A percentile compares a stretch with the other conserved stretches of the same genome.
Evolutionary conservation across 2,888 invertebrate genomes (phyloP).

Genomic region (Laspeyria flexula): DNA sequence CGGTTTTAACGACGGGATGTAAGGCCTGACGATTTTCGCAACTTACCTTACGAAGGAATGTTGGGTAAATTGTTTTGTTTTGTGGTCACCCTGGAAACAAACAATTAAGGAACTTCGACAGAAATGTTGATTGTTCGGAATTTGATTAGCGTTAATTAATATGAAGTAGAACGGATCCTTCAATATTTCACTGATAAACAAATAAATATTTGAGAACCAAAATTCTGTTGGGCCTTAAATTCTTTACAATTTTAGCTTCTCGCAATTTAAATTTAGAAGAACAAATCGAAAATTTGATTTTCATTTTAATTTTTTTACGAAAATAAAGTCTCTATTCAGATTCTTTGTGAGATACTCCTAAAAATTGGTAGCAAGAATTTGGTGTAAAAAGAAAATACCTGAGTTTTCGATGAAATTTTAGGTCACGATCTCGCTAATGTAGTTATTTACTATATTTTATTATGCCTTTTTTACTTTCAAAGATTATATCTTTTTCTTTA

Average conservation of each 20-base stretch:
- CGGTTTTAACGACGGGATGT: constrained; percentile 38
- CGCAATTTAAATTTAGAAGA: too few relatives aligned
- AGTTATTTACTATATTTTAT: neutral
- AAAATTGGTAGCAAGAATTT: neutral
- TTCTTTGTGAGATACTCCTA: neutral
- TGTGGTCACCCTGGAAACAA: neutral
- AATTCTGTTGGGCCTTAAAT: too few relatives aligned
- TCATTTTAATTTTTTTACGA: too few relatives aligned
- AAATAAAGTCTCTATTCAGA: neutral
- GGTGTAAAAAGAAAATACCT: neutral
- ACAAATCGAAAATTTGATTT: too few relatives aligned
- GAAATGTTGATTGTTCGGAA: neutral
- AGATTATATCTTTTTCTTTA: neutral
- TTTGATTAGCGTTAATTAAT: neutral
- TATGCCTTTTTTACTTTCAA: too few relatives aligned
- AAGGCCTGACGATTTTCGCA: constrained; percentile 43
- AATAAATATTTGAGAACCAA: too few relatives aligned
- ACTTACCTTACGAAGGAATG: constrained; percentile 34
- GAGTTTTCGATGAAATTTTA: neutral
- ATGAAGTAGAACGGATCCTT: neutral
- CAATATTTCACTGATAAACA: too few relatives aligned
- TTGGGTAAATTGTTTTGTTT: constrained; percentile 26
- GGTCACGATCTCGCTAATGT: neutral
- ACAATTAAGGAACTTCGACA: neutral
- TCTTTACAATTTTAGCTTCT: too few relatives aligned